Evolutionary conservation across 2,888 invertebrate genomes (phyloP), one percentile per base, ranked within the genome.

Genomic region (Dastarcus helophoroides): DNA sequence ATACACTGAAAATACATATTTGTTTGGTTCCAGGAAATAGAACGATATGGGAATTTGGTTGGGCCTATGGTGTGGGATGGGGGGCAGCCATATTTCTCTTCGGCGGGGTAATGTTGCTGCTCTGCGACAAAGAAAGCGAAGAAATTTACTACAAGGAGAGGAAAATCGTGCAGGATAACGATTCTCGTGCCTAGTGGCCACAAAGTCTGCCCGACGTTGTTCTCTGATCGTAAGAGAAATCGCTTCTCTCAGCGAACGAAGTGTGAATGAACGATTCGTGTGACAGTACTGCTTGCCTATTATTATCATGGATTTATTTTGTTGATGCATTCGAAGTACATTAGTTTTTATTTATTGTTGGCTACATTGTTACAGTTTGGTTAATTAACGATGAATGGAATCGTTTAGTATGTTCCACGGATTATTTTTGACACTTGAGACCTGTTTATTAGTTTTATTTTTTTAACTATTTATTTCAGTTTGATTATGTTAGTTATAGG

Each of bases 51-150:
- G 91, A 94, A 62, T 95, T 97, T 54, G 94, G 94, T 28, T 97
- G 94, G 93, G 93, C 94, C 25, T 97, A 97, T 60, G 94, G 95
- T 27, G 86, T 95, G 14, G 94, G 91, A 9, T 97, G 95, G 94
- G 94, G 93, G 42, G 88, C 93, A 23, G 89, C 90, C 51, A 89
- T 94, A 55, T 93, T 95, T 67, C 71, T 93, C 28, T 88, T 94
- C 61, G 93, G 93, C 25, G 91, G 89, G 32, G 88, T 91, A 3
- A 79, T 95, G 37, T 69, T 97, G 44, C 71, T 97, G 52, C 75
- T 94, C 45, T 91, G 94, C 63, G 95, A 97, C 71, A 95, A 94
- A 65, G 94, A 95, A 65, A 90, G 89, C 51, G 94, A 97, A 66
- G 94, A 95, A 66, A 86, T 95, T 55, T 89, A 93, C 67, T 91